Conservation (phyloP, 2,888 invertebrate genomes). For the Bombylius major region DNA sequence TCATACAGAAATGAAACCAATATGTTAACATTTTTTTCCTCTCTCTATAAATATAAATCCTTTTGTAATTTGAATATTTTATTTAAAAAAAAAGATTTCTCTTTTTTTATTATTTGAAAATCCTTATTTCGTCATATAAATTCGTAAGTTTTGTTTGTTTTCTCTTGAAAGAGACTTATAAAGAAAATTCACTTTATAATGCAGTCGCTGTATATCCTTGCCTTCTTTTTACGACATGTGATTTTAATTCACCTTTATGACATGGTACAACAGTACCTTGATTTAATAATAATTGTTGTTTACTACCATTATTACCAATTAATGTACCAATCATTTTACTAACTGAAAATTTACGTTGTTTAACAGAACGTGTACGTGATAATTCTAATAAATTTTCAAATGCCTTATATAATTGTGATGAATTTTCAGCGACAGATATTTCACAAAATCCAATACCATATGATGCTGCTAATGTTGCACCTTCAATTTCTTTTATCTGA, state of each 20-base stretch:
- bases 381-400: conserved; percentile 58
- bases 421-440: conserved; percentile 71
- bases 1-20: too few species aligned
- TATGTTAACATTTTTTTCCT: too few species aligned
- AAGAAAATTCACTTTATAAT: background rate
- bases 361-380: conserved; percentile 46
- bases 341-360: conserved; percentile 61
- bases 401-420: conserved; percentile 56
- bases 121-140: too few species aligned
- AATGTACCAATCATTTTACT: conserved; percentile 57
- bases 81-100: too few species aligned
- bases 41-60: too few species aligned
- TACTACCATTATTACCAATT: conserved; percentile 20
- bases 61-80: too few species aligned
- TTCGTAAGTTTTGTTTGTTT: too few species aligned
- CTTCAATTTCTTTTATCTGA: conserved; percentile 58
- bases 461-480: conserved; percentile 51
- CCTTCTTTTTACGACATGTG: conserved; percentile 42
- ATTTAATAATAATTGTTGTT: conserved; percentile 31
- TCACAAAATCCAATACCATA: conserved; percentile 64
- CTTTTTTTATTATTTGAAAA: too few species aligned
- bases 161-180: too few species aligned
- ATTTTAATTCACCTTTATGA: conserved; percentile 45
- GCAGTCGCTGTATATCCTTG: conserved; percentile 49
- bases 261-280: conserved; percentile 47